Evolutionary conservation across 2,113 vertebrate species (phyloP).

Genomic region (Chrysemys picta): DNA sequence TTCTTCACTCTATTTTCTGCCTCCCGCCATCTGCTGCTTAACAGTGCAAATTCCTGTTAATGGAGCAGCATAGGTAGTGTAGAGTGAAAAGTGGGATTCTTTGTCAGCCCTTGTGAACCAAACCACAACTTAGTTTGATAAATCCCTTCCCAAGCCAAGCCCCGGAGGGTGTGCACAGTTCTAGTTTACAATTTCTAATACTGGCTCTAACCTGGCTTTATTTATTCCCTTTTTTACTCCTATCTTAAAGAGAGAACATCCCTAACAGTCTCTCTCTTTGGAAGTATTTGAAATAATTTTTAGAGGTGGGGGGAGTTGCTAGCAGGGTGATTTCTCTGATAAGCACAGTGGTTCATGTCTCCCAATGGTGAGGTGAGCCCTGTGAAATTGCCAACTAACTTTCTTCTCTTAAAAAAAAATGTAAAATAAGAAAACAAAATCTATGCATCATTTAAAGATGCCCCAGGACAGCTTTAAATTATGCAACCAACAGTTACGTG

Average conservation of each 20-base stretch:
- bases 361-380: not conserved
- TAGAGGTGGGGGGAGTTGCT: not conserved
- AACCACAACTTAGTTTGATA: not conserved
- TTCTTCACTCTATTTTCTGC: not conserved
- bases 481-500: conserved; percentile 71
- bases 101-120: not conserved
- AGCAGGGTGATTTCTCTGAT: not conserved
- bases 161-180: not conserved
- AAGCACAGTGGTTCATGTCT: not conserved
- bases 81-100: not conserved
- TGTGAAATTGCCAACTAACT: conserved; percentile 54
- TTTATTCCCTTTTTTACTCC: not conserved
- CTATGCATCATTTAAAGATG: conserved; percentile 81
- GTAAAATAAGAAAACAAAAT: conserved; percentile 78
- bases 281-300: not conserved
- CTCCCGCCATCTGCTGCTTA: conserved; percentile 17
- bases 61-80: not conserved
- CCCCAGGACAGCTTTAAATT: conserved; percentile 80
- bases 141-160: not conserved
- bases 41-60: not conserved
- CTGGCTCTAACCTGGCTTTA: not conserved
- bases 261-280: not conserved
- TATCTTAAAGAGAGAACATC: not conserved
- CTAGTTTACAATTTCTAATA: not conserved
- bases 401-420: conserved; percentile 58